Evolutionary conservation across 2,888 invertebrate genomes (phyloP).

Genomic region (Mantis religiosa): DNA sequence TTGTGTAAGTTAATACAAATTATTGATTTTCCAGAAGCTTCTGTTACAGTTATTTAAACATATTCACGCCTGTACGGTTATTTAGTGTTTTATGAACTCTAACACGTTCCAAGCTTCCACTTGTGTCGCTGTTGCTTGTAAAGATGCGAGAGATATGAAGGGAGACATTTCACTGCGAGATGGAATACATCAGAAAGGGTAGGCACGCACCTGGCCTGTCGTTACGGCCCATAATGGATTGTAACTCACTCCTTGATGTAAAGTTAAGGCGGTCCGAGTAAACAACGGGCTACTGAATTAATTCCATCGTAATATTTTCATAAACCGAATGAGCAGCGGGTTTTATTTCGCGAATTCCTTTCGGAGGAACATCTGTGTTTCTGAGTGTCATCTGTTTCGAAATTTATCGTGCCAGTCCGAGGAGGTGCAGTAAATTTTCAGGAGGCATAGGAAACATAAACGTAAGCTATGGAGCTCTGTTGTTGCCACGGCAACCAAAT

Average conservation of each 20-base stretch:
- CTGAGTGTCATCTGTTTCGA: background rate
- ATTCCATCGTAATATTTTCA: background rate
- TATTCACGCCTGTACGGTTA: too few species aligned
- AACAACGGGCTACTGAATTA: background rate
- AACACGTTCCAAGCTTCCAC: background rate
- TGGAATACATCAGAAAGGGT: background rate
- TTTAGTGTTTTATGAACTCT: too few species aligned
- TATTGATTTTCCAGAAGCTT: too few species aligned
- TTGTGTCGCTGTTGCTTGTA: background rate
- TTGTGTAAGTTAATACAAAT: too few species aligned
- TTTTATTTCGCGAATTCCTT: background rate
- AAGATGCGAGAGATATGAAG: background rate
- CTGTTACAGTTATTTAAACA: too few species aligned
- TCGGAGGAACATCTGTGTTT: background rate
- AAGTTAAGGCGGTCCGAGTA: background rate
- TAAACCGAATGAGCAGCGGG: background rate
- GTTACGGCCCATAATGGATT: background rate
- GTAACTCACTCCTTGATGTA: background rate
- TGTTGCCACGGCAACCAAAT: too few species aligned
- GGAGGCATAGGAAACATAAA: background rate
- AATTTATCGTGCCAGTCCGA: background rate
- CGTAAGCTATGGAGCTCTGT: background rate
- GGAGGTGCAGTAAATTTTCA: background rate
- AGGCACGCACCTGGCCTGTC: background rate
- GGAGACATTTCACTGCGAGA: background rate